phyloP scores from a whole-genome alignment of 2,113 vertebrate genomes.

The Psephotus haematonotus region DNA sequence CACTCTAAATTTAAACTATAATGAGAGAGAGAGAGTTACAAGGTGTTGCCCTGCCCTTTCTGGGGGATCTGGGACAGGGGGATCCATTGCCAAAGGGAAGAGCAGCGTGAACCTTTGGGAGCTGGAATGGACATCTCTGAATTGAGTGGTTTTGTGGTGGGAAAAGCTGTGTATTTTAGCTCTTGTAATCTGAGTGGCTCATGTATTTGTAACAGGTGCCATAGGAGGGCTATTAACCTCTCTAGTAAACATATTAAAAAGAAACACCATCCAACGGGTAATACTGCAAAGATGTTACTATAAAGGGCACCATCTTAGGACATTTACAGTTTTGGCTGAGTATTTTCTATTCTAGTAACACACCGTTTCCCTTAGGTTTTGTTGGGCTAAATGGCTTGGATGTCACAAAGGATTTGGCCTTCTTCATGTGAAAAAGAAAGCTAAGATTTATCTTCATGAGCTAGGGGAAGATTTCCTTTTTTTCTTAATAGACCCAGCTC shows the following conservation, averaged over 20 bases:
- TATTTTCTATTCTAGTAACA: neutral
- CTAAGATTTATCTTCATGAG: neutral
- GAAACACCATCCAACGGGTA: neutral
- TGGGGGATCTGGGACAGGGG: neutral
- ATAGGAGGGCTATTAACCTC: neutral
- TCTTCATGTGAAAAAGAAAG: neutral
- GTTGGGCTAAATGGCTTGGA: neutral
- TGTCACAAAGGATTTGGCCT: neutral
- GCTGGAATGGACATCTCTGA: neutral
- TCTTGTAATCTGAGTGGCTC: neutral
- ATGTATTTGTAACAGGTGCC: neutral
- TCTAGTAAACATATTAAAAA: neutral
- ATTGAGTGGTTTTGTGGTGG: accelerated
- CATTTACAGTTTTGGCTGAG: neutral
- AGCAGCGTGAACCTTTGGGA: accelerated
- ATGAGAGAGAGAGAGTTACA: neutral
- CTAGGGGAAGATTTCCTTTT: neutral
- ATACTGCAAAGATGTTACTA: neutral
- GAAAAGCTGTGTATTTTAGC: neutral
- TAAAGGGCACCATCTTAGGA: neutral
- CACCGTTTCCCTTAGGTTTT: neutral
- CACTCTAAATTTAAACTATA: accelerated
- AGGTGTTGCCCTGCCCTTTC: neutral
- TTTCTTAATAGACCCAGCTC: neutral
- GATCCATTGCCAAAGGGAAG: neutral